Evolutionary conservation across 1,140 invertebrate species (phyloP), one percentile per base, ranked within the genome.

Genomic region (Colletes latitarsis): DNA sequence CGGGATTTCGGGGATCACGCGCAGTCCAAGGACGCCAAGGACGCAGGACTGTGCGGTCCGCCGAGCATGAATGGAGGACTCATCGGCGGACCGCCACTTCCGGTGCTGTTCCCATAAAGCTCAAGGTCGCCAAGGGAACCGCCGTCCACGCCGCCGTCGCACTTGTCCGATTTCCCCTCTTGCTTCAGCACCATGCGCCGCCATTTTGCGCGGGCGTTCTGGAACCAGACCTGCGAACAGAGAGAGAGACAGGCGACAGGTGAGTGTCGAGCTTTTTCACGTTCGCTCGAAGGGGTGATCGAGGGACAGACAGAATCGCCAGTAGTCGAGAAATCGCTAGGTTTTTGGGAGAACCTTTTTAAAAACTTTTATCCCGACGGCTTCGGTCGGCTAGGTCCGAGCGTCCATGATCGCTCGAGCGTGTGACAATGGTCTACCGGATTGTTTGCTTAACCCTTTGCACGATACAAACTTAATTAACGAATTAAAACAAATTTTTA

Each of bases 171-270:
- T 85, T 96, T 96, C 89, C 95, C 96, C 88, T 97, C 96, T 88
- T 97, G 96, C 90, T 98, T 98, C 88, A 97, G 95, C 93, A 98
- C 96, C 95, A 98, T 98, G 83, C 98, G 95, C 88, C 98, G 95
- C 97, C 98, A 99, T 95, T 99, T 99, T 87, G 98, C 98, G 69
- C 98, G 94, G 39, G 98, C 98, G 93, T 99, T 99, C 95, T 99
- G 98, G 94, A 99, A 99, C 98, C 98, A 99, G 68, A 99, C 98
- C 98, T 99, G 95, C 57, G 87, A 82, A 87, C 86, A 90, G 60
- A 70, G 12, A 69, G 21, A 57, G 46, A 63, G 17, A 57, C 15
- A 57, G 53, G n/a, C n/a, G 15, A n/a, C n/a, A 19, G 19, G 57
- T 58, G n/a, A 58, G 19, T 21, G 57, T 1, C 8, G 57, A 58